Evolutionary conservation across 1,140 invertebrate genomes (phyloP).

Genomic region (Drosophila auraria): DNA sequence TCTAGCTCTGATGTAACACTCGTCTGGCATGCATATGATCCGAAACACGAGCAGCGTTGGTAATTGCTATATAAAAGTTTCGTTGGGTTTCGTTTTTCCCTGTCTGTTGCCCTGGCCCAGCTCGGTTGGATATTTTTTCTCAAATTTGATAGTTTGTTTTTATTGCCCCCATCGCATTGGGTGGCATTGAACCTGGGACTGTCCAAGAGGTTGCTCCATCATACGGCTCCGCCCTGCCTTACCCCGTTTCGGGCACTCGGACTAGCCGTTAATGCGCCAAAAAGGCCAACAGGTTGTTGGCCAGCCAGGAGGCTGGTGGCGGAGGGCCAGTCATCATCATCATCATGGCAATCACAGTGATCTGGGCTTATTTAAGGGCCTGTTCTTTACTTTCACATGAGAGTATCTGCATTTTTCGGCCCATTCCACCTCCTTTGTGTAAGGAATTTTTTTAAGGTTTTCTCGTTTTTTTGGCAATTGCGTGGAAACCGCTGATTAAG

Average conservation of each 20-base stretch:
- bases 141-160: constrained; percentile 78
- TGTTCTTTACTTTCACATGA: constrained; percentile 77
- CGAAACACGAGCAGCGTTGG: constrained; percentile 75
- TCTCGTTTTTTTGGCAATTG: constrained; percentile 58
- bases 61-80: constrained; percentile 79
- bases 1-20: constrained; percentile 39
- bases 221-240: background rate
- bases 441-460: constrained; percentile 26
- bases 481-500: constrained; percentile 75
- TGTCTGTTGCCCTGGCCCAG: constrained; percentile 24
- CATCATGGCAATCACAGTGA: constrained; percentile 63
- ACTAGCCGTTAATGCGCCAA: constrained; percentile 78
- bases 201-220: constrained; percentile 39
- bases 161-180: constrained; percentile 67
- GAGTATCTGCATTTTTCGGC: constrained; percentile 44
- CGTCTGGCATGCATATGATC: constrained; percentile 51
- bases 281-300: constrained; percentile 62
- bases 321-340: constrained; percentile 19
- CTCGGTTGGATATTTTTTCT: constrained; percentile 22
- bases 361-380: constrained; percentile 72
- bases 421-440: constrained; percentile 27
- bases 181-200: constrained; percentile 73
- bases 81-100: constrained; percentile 38
- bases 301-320: constrained; percentile 6
- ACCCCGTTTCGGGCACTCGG: constrained; percentile 15